These are phyloP conservation scores for Papilio aristodemus DNA, from an alignment of 1,140 invertebrate genomes.

Conservation along the genomic window DNA sequence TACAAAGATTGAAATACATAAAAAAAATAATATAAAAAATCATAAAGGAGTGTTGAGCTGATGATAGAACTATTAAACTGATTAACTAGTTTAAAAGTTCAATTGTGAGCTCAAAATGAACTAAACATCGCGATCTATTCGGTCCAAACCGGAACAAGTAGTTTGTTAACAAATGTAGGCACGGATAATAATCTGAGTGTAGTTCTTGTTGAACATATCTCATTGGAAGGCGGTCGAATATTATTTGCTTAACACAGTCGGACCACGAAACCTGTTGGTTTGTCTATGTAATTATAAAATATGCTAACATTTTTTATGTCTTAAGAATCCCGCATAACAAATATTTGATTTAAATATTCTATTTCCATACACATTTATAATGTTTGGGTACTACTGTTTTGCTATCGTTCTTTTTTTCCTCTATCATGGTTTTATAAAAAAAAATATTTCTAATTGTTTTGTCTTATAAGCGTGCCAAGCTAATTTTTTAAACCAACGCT, in stretches of 20 bases:
- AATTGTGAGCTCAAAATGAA: background rate
- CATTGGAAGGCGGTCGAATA: slow-evolving; percentile 16
- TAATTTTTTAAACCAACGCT: background rate
- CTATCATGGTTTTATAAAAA: no score
- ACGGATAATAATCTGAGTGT: background rate
- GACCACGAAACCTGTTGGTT: slow-evolving; percentile 28
- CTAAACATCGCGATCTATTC: background rate
- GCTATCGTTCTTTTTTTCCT: no score
- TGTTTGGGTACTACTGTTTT: background rate
- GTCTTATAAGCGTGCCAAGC: background rate
- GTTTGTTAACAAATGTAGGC: slow-evolving; percentile 22
- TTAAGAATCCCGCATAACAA: slow-evolving; percentile 24
- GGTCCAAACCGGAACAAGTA: background rate
- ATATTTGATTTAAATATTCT: slow-evolving; percentile 31
- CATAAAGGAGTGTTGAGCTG: background rate
- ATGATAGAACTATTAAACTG: background rate
- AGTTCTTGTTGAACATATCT: slow-evolving; percentile 20
- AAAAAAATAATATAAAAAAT: no score
- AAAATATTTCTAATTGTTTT: background rate
- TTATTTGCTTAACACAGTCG: slow-evolving; percentile 30
- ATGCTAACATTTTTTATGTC: slow-evolving; percentile 27
- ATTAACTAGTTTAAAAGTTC: background rate
- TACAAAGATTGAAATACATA: no score
- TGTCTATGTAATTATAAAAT: slow-evolving; percentile 29
- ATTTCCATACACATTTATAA: background rate